Evolutionary conservation across 2,797 vertebrate genomes (phyloP).

Genomic region (Simalia tracyae): DNA sequence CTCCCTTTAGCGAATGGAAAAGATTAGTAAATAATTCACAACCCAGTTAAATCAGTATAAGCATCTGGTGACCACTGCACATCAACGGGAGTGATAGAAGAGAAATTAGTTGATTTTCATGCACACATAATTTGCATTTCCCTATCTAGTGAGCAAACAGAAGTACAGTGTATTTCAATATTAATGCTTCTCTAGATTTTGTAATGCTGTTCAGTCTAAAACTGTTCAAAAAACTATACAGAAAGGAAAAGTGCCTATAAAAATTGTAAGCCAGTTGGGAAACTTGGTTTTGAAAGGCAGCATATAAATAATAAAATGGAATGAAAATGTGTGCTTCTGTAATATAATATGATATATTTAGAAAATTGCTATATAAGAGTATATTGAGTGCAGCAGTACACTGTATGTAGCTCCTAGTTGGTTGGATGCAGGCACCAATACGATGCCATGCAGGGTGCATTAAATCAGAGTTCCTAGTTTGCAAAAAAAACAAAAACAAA

Average conservation of each 20-base stretch:
- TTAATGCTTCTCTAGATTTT: background rate
- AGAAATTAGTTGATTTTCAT: background rate
- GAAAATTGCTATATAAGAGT: background rate
- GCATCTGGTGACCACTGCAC: background rate
- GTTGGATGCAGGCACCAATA: background rate
- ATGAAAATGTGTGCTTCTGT: background rate
- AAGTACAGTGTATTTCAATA: background rate
- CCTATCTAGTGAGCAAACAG: background rate
- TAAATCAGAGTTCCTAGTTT: background rate
- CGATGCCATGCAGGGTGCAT: background rate
- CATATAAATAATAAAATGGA: background rate
- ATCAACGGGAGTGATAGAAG: background rate
- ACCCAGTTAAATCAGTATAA: background rate
- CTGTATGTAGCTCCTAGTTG: background rate
- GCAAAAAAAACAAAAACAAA: background rate
- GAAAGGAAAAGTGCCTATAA: background rate
- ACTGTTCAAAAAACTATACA: background rate
- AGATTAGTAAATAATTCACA: constrained; percentile 18
- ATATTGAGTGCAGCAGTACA: background rate
- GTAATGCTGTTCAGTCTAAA: background rate
- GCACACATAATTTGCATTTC: background rate
- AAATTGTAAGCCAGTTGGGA: background rate
- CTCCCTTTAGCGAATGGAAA: background rate
- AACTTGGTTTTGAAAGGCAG: background rate
- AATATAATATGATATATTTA: background rate